Evolutionary conservation across 2,113 vertebrate species (phyloP), one percentile per base, ranked within the genome.

Genomic region (Cyphomyrus plagiostoma): DNA sequence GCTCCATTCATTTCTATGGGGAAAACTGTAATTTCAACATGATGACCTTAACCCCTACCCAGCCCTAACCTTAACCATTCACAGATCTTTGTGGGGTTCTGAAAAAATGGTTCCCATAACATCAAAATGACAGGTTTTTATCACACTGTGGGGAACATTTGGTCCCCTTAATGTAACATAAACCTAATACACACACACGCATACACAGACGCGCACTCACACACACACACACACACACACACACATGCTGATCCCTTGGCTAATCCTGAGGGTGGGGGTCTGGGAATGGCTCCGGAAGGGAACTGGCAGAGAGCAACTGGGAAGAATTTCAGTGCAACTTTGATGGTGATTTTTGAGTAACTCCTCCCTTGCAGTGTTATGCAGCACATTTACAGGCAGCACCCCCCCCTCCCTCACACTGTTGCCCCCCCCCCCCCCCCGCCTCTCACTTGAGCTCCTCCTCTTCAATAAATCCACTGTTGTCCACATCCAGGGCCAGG

Each of bases 391-490:
- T 8, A 62, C 70, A 74, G 26, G 70, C 15, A 74, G 30, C 2
- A 4, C 5, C 70, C 70, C 30, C 30, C 17, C 26, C 70, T 74
- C 30, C 30, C 15, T 30, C 70, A 5, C 21, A 26, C 23, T 35
- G 3, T 9, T 80, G 39, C 7, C 30, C 9, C 2, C 42, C 89
- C 10, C 30, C 48, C 11, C 4, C 10, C 5, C 21, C 23, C 21
- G 62, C 21, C 77, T 91, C 93, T 96, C 92, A 97, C 97, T 96
- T 95, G 56, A 97, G 95, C 89, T 98, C 96, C 0, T 97, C 97
- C 89, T 97, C 97, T 92, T 98, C 97, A 0, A 96, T 96, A 93
- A 93, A 97, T 90, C 96, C 95, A 4, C 96, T 97, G 92, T 95
- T 95, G 93, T 97, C 97, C 30, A 95, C 96, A 26, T 97, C 97